These are phyloP conservation scores for Drosophila meridiana DNA, from an alignment of 2,888 invertebrate species.

Conservation along the genomic window DNA sequence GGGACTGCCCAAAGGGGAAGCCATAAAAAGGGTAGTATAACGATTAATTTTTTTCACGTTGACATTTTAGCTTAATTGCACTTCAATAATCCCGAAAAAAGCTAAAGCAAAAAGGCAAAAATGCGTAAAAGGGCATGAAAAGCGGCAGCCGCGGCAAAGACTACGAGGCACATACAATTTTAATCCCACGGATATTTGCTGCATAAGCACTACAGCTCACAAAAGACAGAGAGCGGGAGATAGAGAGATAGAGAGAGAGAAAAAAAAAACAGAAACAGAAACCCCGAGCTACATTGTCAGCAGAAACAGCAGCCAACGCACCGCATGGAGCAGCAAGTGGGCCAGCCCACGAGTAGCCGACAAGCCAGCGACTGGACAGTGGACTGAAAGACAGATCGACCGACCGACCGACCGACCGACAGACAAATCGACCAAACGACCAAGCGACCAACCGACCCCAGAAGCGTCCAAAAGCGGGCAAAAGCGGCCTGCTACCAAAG, in stretches of 20 bases:
- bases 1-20: slow-evolving; percentile 45
- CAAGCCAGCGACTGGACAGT: slow-evolving; percentile 4
- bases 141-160: slow-evolving; percentile 69
- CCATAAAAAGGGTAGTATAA: slow-evolving; percentile 82
- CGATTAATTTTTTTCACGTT: slow-evolving; percentile 82
- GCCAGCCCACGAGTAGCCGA: slow-evolving; percentile 58
- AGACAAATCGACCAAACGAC: slow-evolving; percentile 16
- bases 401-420: slow-evolving; percentile 12
- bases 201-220: slow-evolving; percentile 73
- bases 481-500: slow-evolving; percentile 72
- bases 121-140: slow-evolving; percentile 82
- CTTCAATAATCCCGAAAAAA: slow-evolving; percentile 83
- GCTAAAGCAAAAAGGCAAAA: slow-evolving; percentile 73
- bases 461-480: slow-evolving; percentile 50
- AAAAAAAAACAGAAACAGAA: slow-evolving; percentile 33
- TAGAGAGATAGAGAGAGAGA: slow-evolving; percentile 5
- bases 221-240: neutral
- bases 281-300: slow-evolving; percentile 70
- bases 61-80: slow-evolving; percentile 84
- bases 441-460: slow-evolving; percentile 36
- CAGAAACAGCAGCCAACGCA: slow-evolving; percentile 65
- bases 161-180: slow-evolving; percentile 72
- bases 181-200: slow-evolving; percentile 81
- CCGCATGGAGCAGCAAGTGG: slow-evolving; percentile 66
- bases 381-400: slow-evolving; percentile 5